Evolutionary conservation across 2,888 invertebrate genomes (phyloP), one percentile per base, ranked within the genome.

Genomic region (Galerucella pusilla): DNA sequence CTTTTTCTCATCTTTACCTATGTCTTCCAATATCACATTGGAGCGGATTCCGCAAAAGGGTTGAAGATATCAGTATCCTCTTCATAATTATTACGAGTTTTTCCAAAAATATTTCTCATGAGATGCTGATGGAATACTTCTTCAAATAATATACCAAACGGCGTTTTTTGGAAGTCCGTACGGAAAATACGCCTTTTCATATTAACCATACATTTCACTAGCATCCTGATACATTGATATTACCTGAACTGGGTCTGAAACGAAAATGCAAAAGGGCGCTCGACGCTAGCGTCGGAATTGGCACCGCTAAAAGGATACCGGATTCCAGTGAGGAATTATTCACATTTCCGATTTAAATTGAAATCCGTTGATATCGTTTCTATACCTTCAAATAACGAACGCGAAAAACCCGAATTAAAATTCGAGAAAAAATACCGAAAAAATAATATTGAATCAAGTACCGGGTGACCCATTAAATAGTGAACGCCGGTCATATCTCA

Each of bases 131-230:
- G 11, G 16, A 20, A 60, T 11, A 20, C 4, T 60, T 20, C 20
- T 2, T 59, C 12, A 14, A 63, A 42, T 63, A 65, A 11, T 65
- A 20, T 65, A 65, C 64, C 64, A 65, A 65, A 65, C 20, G 12
- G 46, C 35, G 12, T 20, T 65, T 65, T 65, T 60, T 35, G n/a
- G 6, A 14, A 63, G 9, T 42, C 28, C 42, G 14, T 77, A 81
- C 79, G 77, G 81, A 83, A 83, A 83, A 84, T 83, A 83, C 80
- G 81, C 81, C 81, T 84, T 83, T 80, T 80, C 80, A 77, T 76
- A 80, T 77, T 78, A 77, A 76, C 76, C 76, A 74, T 77, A 80
- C 79, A 79, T 78, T 75, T 80, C 76, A 74, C 68, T 77, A 63
- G 67, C 65, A 69, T 35, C 63, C 65, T 74, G 74, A 74, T 76